phyloP scores from a whole-genome alignment of 23 tunicate genomes.

The Ciona savignyi region DNA sequence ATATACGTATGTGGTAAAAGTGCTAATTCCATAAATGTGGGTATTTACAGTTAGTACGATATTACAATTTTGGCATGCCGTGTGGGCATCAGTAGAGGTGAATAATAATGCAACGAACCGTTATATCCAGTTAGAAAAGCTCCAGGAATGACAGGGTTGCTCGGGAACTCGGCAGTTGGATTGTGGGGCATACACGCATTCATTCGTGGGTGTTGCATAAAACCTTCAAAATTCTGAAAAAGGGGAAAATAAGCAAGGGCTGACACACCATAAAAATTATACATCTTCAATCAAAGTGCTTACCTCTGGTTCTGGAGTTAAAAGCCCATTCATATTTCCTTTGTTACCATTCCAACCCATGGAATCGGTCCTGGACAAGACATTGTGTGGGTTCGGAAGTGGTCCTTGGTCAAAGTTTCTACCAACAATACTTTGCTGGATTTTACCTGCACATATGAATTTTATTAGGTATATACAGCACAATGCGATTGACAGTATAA shows the following conservation, averaged over 20 bases:
- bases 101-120: constrained; percentile 52
- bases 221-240: not conserved
- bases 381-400: not conserved
- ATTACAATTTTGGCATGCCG: no score
- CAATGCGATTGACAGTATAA: no score
- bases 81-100: no score
- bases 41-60: no score
- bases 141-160: constrained; percentile 91
- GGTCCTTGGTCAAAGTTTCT: not conserved
- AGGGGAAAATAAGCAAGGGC: not conserved
- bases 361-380: constrained; percentile 6
- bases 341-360: constrained; percentile 20
- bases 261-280: no score
- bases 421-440: constrained; percentile 27
- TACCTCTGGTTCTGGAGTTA: constrained; percentile 17
- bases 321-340: not conserved
- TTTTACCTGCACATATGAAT: constrained; percentile 45
- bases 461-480: not conserved
- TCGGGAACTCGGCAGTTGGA: constrained; percentile 40
- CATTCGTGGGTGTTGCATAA: constrained; percentile 19
- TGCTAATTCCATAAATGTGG: no score
- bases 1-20: no score
- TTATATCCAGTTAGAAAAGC: constrained; percentile 85
- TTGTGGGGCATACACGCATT: not conserved
- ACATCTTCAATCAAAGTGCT: no score